These are phyloP conservation scores for Palythoa caribaeorum DNA, from an alignment of 92 coral and sea anemone genomes.

Conservation along the genomic window DNA sequence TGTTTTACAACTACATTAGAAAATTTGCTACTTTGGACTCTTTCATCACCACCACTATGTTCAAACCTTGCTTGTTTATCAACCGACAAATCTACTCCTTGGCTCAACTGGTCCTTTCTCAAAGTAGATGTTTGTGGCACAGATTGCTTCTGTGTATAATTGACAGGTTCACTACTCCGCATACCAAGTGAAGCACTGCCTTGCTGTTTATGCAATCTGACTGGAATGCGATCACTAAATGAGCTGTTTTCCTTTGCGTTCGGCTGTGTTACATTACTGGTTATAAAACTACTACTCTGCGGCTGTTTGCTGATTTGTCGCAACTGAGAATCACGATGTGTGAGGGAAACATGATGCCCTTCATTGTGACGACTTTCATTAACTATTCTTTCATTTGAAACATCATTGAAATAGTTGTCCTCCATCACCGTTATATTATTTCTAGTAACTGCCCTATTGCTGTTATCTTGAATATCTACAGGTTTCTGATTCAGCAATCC, in stretches of 20 bases:
- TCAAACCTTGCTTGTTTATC: background rate
- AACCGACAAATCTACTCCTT: background rate
- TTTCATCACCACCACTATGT: background rate
- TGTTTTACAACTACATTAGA: slow-evolving; percentile 8
- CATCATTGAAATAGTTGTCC: background rate
- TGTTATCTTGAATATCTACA: background rate
- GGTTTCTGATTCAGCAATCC: background rate
- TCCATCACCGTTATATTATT: background rate
- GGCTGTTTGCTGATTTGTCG: background rate
- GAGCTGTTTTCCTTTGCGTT: background rate
- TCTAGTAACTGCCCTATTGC: background rate
- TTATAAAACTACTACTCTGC: background rate
- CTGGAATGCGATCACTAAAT: background rate
- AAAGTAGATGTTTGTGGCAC: background rate
- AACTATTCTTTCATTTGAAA: background rate
- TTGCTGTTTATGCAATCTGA: background rate
- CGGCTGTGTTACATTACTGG: background rate
- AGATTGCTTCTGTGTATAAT: background rate
- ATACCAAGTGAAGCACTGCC: background rate
- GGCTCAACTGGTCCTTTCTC: background rate
- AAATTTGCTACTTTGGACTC: background rate
- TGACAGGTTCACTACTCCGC: background rate
- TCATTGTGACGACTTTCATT: background rate
- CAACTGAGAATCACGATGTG: background rate
- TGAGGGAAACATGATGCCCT: background rate